Conservation (phyloP, 2,888 invertebrate genomes). For the Catonia carolina region DNA sequence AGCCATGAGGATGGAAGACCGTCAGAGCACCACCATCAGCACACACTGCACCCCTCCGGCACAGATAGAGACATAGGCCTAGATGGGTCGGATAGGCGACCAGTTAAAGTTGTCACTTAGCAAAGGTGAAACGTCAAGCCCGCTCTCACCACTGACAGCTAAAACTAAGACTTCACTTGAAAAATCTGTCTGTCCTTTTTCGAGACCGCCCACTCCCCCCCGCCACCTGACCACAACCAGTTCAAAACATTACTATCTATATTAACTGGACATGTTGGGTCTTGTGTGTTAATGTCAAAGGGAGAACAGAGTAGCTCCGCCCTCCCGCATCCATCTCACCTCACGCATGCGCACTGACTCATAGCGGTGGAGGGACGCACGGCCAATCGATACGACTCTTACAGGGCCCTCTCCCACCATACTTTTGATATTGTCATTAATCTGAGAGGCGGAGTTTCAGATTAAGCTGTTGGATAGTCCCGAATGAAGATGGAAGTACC, state of each 20-base stretch:
- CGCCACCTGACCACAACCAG: constrained; percentile 19
- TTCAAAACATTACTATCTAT: constrained; percentile 19
- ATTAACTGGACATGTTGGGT: constrained; percentile 16
- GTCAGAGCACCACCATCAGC: constrained; percentile 6
- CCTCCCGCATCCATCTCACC: constrained; percentile 10
- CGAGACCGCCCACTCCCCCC: constrained; percentile 21
- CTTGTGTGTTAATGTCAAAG: background rate
- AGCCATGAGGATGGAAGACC: constrained; percentile 30
- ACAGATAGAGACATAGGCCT: constrained; percentile 17
- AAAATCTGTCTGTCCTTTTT: constrained; percentile 26
- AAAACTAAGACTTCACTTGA: constrained; percentile 28
- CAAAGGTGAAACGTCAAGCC: constrained; percentile 20
- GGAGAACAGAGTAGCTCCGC: constrained; percentile 1
- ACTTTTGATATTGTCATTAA: constrained; percentile 23
- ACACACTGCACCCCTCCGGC: background rate
- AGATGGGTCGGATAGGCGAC: background rate
- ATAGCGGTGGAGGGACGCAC: background rate
- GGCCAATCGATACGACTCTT: background rate
- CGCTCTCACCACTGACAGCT: constrained; percentile 25
- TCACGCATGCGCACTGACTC: constrained; percentile 1
- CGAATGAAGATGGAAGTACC: background rate
- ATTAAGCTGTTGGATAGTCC: constrained; percentile 19
- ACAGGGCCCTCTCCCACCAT: constrained; percentile 1
- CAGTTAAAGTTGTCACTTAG: constrained; percentile 23
- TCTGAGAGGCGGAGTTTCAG: constrained; percentile 22